These are phyloP conservation scores for Campoletis raptor DNA, from an alignment of 2,888 invertebrate genomes.

Conservation along the genomic window DNA sequence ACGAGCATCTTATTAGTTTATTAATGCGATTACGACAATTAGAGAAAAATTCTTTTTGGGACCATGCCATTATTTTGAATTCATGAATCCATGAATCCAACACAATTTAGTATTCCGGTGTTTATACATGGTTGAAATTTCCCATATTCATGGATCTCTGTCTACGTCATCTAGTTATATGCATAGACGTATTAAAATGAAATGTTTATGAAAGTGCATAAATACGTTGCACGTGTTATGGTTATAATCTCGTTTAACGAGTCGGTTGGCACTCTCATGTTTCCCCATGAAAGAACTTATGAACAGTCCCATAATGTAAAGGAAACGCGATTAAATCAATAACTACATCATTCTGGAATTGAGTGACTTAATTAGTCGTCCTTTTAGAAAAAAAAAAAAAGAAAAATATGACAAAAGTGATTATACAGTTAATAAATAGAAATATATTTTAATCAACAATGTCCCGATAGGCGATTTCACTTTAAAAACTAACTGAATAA, in stretches of 20 bases:
- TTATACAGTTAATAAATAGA: not conserved
- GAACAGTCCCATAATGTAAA: not conserved
- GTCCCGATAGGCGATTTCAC: no score
- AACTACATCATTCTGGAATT: constrained; percentile 69
- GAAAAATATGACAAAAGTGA: not conserved
- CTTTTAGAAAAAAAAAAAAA: constrained; percentile 49
- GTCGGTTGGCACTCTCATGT: constrained; percentile 39
- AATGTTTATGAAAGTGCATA: constrained; percentile 18
- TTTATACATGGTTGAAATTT: not conserved
- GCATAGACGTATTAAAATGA: not conserved
- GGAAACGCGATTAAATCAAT: constrained; percentile 72
- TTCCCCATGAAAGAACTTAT: not conserved
- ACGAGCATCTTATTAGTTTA: no score
- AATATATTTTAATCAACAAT: not conserved
- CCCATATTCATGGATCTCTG: not conserved
- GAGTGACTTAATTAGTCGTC: constrained; percentile 71
- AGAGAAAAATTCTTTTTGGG: no score
- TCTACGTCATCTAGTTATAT: not conserved
- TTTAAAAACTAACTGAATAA: no score
- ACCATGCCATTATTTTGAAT: no score
- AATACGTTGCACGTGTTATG: constrained; percentile 33
- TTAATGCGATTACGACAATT: no score
- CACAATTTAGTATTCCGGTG: not conserved
- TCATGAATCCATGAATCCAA: no score
- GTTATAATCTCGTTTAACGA: constrained; percentile 61